phyloP scores from a whole-genome alignment of 2,113 vertebrate species.

The Aspidoscelis tigris region DNA sequence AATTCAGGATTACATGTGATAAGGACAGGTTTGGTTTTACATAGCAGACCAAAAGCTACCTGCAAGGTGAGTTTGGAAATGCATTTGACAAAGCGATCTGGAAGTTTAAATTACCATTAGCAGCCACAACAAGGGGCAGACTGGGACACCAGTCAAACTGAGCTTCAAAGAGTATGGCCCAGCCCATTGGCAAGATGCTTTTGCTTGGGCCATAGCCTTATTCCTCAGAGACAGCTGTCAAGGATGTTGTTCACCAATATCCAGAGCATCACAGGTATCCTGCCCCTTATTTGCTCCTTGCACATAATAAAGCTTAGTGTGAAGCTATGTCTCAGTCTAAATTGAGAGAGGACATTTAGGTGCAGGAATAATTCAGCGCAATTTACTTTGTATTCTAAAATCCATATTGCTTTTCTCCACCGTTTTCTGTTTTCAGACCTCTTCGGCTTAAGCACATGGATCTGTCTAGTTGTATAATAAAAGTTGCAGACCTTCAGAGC shows the following conservation, averaged over 20 bases:
- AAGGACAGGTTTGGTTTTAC: background rate
- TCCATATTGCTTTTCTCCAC: rapidly evolving
- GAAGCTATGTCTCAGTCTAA: background rate
- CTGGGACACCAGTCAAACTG: background rate
- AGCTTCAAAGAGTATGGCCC: no score
- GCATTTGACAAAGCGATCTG: no score
- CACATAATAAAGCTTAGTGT: no score
- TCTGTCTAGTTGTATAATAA: conserved; percentile 85
- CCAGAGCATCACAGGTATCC: no score
- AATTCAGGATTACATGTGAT: background rate
- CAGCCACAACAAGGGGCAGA: background rate
- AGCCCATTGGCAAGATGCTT: no score
- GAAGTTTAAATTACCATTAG: no score
- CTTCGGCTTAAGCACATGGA: conserved; percentile 87
- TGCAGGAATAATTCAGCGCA: background rate
- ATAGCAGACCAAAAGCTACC: background rate
- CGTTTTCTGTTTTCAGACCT: conserved; percentile 62
- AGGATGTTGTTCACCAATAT: background rate
- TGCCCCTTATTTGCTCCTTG: no score
- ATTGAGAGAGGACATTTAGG: background rate
- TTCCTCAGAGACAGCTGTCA: background rate
- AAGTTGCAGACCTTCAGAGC: conserved; percentile 74
- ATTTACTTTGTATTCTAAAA: background rate
- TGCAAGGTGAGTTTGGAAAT: background rate
- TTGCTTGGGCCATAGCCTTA: no score